A percentile compares a stretch with the other conserved stretches of the same genome.
Evolutionary conservation across 1,140 invertebrate genomes (phyloP).

Genomic region (Pollicipes pollicipes): DNA sequence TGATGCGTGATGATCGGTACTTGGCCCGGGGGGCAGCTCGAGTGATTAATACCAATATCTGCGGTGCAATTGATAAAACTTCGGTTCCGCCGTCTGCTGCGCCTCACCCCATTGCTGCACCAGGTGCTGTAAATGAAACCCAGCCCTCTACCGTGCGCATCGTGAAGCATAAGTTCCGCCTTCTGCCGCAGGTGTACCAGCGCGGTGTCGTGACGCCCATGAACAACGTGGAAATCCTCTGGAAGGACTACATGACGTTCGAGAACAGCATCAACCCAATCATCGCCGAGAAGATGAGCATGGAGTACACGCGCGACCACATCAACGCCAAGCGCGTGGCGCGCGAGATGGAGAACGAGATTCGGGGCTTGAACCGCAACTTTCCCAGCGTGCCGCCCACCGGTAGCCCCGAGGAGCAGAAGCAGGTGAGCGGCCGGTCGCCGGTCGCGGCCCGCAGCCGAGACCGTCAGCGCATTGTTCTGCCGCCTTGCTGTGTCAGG

Average conservation of each 20-base stretch:
- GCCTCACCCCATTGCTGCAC: too few species aligned
- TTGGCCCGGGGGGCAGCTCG: too few species aligned
- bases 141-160: too few species aligned
- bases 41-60: too few species aligned
- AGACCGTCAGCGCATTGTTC: too few species aligned
- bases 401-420: constrained; percentile 73
- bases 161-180: too few species aligned
- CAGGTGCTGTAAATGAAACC: too few species aligned
- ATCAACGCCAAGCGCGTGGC: constrained; percentile 94
- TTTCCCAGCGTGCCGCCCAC: constrained; percentile 84
- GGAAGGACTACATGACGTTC: constrained; percentile 95
- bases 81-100: too few species aligned
- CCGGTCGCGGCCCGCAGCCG: too few species aligned
- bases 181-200: constrained; percentile 57
- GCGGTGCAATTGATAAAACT: too few species aligned
- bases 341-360: constrained; percentile 88
- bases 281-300: constrained; percentile 85
- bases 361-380: constrained; percentile 83
- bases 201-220: constrained; percentile 90
- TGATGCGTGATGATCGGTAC: too few species aligned
- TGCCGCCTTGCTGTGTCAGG: too few species aligned
- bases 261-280: constrained; percentile 92
- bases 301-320: constrained; percentile 79
- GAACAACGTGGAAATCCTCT: constrained; percentile 89
- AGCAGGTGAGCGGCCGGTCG: constrained; percentile 58